Evolutionary conservation across 1,140 invertebrate genomes (phyloP).

Genomic region (Aphidius gifuensis): DNA sequence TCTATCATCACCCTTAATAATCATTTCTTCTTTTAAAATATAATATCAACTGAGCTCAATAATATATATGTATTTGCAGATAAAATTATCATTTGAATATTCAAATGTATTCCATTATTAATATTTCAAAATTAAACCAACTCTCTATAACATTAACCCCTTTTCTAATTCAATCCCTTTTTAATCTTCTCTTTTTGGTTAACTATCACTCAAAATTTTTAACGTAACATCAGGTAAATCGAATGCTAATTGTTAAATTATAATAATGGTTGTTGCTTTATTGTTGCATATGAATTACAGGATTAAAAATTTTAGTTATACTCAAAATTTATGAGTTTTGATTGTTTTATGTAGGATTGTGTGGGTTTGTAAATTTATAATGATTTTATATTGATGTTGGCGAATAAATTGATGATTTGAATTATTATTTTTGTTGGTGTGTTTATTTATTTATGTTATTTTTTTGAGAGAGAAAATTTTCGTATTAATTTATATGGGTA

Average conservation of each 20-base stretch:
- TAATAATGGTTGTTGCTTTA: not conserved
- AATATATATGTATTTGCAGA: not conserved
- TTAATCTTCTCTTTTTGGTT: too few relatives aligned
- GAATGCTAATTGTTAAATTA: slow-evolving; percentile 12
- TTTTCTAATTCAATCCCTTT: not conserved
- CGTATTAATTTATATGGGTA: too few relatives aligned
- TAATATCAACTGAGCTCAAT: slow-evolving; percentile 1
- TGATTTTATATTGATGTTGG: too few relatives aligned
- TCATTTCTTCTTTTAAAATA: not conserved
- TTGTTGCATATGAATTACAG: slow-evolving; percentile 22
- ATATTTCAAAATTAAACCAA: slow-evolving; percentile 21
- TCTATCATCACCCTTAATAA: not conserved
- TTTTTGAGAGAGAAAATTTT: too few relatives aligned
- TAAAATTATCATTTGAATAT: slow-evolving; percentile 7
- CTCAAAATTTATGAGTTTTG: too few relatives aligned
- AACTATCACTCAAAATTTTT: not conserved
- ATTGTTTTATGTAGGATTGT: too few relatives aligned
- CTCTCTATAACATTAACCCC: slow-evolving; percentile 5
- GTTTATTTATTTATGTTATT: too few relatives aligned
- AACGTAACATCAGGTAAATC: not conserved
- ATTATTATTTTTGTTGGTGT: too few relatives aligned
- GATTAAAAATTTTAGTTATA: slow-evolving; percentile 12
- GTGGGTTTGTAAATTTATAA: too few relatives aligned
- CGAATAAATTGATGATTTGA: too few relatives aligned
- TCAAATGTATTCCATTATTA: slow-evolving; percentile 17